phyloP scores from a whole-genome alignment of 2,113 vertebrate genomes.

The mouse (Mus musculus) region GRCm39 chr12:4620501-4621000 shows the following conservation, averaged over 20 bases:
- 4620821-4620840: not conserved
- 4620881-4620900: not conserved
- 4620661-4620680: not conserved
- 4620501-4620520: not conserved
- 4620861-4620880: slow-evolving; percentile 41
- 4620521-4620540: not conserved
- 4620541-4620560: no score
- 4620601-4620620: not conserved
- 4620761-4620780: not conserved
- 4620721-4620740: not conserved
- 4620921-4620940: not conserved
- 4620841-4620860: slow-evolving; percentile 15
- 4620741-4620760: not conserved
- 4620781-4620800: not conserved
- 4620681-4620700: not conserved
- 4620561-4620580: not conserved
- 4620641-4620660: not conserved
- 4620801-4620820: not conserved
- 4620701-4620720: not conserved
- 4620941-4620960: not conserved
- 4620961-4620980: not conserved
- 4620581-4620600: no score
- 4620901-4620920: not conserved
- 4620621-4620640: not conserved
- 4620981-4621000: not conserved